phyloP scores from a whole-genome alignment of 2,113 vertebrate species.

The Phodopus roborovskii region DNA sequence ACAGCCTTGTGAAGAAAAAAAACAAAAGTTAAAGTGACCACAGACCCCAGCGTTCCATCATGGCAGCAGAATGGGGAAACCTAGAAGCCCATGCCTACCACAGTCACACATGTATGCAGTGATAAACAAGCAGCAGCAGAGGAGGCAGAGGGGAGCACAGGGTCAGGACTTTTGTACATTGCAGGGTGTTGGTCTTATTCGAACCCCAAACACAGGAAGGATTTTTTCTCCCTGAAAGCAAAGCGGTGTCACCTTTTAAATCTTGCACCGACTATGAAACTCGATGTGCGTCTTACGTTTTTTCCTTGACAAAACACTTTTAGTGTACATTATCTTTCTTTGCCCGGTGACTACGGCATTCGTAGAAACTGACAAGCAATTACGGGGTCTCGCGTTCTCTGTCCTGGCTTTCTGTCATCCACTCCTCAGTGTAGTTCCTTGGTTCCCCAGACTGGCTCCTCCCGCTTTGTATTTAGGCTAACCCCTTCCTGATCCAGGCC shows the following conservation, averaged over 20 bases:
- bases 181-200: neutral
- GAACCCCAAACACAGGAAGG: neutral
- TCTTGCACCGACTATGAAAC: neutral
- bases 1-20: neutral
- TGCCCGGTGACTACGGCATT: neutral
- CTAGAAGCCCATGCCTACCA: fast-evolving
- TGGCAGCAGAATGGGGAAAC: no score
- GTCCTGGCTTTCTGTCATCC: slow-evolving; percentile 4
- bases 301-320: neutral
- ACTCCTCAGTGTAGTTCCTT: neutral
- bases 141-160: neutral
- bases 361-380: slow-evolving; percentile 1
- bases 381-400: neutral
- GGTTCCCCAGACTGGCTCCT: neutral
- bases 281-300: neutral
- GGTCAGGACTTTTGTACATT: neutral
- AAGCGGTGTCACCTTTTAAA: neutral
- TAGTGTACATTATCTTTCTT: neutral
- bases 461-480: neutral
- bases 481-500: neutral
- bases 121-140: neutral
- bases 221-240: neutral
- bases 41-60: fast-evolving
- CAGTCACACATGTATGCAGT: fast-evolving
- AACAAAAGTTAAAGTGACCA: neutral